Conservation (phyloP, 2,113 vertebrate genomes). For the Prochilodus magdalenae region DNA sequence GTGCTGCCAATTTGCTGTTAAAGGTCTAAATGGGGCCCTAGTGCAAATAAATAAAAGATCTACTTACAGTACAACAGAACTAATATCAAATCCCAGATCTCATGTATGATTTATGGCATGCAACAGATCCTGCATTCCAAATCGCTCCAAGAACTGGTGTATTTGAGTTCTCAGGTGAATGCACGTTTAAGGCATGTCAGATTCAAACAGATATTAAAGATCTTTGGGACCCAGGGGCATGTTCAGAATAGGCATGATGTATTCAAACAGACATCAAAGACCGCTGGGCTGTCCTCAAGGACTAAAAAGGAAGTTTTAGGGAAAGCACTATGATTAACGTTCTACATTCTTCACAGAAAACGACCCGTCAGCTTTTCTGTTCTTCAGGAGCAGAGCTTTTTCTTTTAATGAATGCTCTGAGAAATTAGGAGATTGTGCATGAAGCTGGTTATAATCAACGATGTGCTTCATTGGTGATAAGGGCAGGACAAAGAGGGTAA, state of each 20-base stretch:
- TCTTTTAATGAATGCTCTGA: background rate
- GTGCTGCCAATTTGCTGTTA: background rate
- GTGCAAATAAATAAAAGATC: background rate
- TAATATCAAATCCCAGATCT: background rate
- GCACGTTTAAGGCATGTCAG: background rate
- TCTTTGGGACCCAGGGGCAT: background rate
- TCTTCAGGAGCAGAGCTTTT: background rate
- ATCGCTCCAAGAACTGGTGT: background rate
- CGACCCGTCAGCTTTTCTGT: background rate
- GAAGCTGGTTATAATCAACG: background rate
- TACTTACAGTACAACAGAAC: background rate
- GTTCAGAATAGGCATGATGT: background rate
- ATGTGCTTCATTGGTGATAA: background rate
- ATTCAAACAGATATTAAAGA: background rate
- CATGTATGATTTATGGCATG: constrained; percentile 29
- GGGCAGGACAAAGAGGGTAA: background rate
- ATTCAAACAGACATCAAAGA: background rate
- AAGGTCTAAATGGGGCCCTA: background rate
- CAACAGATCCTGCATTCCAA: constrained; percentile 16
- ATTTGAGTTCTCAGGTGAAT: background rate
- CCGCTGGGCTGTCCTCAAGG: background rate
- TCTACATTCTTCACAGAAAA: background rate
- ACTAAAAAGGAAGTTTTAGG: background rate
- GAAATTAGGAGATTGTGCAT: background rate
- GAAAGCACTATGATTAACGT: background rate